Evolutionary conservation across 2,888 invertebrate genomes (phyloP), one percentile per base, ranked within the genome.

Genomic region (Callyntrura guangdongensis): DNA sequence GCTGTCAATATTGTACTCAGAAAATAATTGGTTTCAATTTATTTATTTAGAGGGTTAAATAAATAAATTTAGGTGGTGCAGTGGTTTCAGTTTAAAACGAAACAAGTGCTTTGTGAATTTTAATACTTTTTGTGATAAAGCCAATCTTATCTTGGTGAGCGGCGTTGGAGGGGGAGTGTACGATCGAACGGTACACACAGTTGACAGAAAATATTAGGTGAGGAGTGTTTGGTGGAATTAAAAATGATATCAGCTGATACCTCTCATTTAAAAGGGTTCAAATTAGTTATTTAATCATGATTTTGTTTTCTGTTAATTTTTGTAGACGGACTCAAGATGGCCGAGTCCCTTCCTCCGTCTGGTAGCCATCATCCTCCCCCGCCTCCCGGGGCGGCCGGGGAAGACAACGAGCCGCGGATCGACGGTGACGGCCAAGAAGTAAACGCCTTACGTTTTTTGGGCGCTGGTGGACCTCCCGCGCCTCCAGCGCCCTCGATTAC

Each of bases 391-490:
- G 12, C 64, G 6, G 22, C 11, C 9, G 53, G 14, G 9, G 27
- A 67, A 25, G 81, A 85, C 17, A 90, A 90, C 22, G 85, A 90
- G 72, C 90, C 89, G 12, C 67, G 92, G 25, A 92, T 92, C 74
- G 91, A 91, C 69, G 92, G 92, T 0, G 92, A 92, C 69, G 92
- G 92, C 8, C 89, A 91, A 69, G 91, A 92, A 79, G 92, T 91
- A 12, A 86, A 92, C 14, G 86, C 91, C 1, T n/a, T 83, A n/a
- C 61, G 86, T 45, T 90, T 87, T 83, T 47, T 90, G 1, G 82
- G 79, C 8, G 72, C 74, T 27, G 86, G 82, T 36, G 89, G 53
- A 20, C 89, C 91, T 20, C 69, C 84, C 5, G 86, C 74, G 27
- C 74, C 72, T 9, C 89, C 91, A n/a, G 49, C 86, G 0, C 79